Base-by-base conservation (phyloP, 2,113 vertebrate genomes). In the Alaudala cheleensis region DNA sequence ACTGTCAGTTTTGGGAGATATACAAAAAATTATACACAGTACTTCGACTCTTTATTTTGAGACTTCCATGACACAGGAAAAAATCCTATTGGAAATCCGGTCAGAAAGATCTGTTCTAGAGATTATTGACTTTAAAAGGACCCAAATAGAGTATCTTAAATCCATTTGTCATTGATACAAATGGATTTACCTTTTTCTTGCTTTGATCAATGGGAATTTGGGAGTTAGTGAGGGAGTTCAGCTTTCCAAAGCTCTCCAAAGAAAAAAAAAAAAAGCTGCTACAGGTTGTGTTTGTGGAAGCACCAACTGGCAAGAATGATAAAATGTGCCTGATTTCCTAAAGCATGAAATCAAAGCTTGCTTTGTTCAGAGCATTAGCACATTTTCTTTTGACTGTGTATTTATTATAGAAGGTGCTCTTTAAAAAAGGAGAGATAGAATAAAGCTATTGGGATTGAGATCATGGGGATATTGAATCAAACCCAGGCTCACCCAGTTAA, bases 171-270 rank as follows among this genome's bases (percentile, higher is more conserved):
- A 92, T 77, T 74, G 79, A 73, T 81, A 92, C 42, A 80, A 90
- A 92, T 42, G 79, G 76, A 92, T 92, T 95, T 93, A n/a, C 69
- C 73, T 91, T 74, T 66, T 88, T 44, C 64, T 86, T 88, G 47
- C 93, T 96, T 95, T 96, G 93, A 96, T 96, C 95, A 92, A 87
- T 81, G 65, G 42, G 89, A 96, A 86, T 92, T 88, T 93, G 67
- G 76, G 72, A 37, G 34, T 86, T 74, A 86, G 40, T 81, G 42
- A 85, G 21, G 71, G 33, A 95, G 49, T 82, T 92, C 85, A 91
- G 81, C 72, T 81, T 86, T 96, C 81, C 77, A 70, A 47, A 70
- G 84, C 61, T 73, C 54, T 93, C 72, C 64, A 51, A 88, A 64
- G 66, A 67, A 29, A 45, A 23, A 74, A 45, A 49, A 18, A 33